Conservation (phyloP, 2,113 vertebrate genomes). For the Melanostigma gelatinosum region DNA sequence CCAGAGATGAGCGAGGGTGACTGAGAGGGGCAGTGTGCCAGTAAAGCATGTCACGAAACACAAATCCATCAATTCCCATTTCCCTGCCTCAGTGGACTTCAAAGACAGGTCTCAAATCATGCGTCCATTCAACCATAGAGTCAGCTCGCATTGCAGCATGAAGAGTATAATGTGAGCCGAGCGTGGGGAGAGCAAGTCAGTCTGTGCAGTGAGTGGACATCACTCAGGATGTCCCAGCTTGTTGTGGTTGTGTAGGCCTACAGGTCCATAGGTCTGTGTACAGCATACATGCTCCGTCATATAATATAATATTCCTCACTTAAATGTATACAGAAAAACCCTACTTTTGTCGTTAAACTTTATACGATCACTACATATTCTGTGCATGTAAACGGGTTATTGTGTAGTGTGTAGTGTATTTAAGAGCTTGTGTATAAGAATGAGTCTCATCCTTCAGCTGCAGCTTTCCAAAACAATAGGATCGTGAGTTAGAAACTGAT, state of each 20-base stretch:
- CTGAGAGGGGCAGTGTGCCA: slow-evolving; percentile 64
- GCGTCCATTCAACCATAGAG: slow-evolving; percentile 54
- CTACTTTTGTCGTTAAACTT: background rate
- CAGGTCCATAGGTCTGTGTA: background rate
- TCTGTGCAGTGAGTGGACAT: slow-evolving; percentile 32
- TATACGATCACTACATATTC: background rate
- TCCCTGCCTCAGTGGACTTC: slow-evolving; percentile 66
- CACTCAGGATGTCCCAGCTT: slow-evolving; percentile 25
- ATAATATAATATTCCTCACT: background rate
- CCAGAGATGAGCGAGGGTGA: slow-evolving; percentile 60
- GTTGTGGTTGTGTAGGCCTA: background rate
- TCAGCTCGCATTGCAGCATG: slow-evolving; percentile 42
- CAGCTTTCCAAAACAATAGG: background rate
- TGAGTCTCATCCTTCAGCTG: background rate
- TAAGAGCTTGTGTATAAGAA: background rate
- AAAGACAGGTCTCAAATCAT: slow-evolving; percentile 68
- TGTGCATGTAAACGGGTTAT: background rate
- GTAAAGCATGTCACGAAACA: slow-evolving; percentile 73
- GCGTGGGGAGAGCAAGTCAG: slow-evolving; percentile 34
- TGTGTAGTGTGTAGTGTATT: too few relatives aligned
- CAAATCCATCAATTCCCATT: slow-evolving; percentile 71
- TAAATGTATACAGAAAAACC: background rate
- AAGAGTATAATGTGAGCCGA: slow-evolving; percentile 41
- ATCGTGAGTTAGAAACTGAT: background rate
- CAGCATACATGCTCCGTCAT: background rate